Percentiles rank a stretch among this genome's conserved stretches.
These are phyloP conservation scores for Poliocrania exsul DNA, from an alignment of 2,797 vertebrate genomes.

Conservation along the genomic window DNA sequence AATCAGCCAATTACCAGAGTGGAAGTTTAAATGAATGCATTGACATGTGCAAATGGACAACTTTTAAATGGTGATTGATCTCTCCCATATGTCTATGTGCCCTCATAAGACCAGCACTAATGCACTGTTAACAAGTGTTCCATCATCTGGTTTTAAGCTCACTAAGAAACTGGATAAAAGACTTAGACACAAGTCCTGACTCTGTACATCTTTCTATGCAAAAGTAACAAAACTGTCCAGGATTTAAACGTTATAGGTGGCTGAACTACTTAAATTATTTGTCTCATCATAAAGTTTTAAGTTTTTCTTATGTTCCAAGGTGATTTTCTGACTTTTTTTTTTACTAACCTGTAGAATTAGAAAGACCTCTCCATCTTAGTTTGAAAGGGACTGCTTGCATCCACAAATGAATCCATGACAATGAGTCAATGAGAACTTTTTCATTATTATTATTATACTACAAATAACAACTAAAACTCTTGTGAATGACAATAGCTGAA, in stretches of 20 bases:
- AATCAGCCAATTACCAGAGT: neutral
- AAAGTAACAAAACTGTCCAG: neutral
- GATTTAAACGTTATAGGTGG: neutral
- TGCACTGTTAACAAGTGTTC: neutral
- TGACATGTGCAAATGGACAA: neutral
- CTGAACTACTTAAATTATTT: neutral
- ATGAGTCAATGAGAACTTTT: neutral
- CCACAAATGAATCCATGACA: neutral
- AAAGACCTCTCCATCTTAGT: neutral
- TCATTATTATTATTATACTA: neutral
- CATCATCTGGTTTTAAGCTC: neutral
- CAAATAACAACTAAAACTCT: neutral
- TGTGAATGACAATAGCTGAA: neutral
- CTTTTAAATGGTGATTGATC: slow-evolving; percentile 1
- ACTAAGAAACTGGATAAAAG: neutral
- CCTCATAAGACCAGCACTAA: neutral
- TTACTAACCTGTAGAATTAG: neutral
- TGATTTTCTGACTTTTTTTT: neutral
- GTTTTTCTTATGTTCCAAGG: neutral
- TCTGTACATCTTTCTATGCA: neutral
- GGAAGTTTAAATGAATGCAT: neutral
- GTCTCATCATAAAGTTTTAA: neutral
- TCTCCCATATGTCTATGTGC: neutral
- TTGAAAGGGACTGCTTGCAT: neutral
- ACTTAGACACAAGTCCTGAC: neutral